Base-by-base conservation (phyloP, 1,140 invertebrate genomes). In the Rhagoletis zephyria region DNA sequence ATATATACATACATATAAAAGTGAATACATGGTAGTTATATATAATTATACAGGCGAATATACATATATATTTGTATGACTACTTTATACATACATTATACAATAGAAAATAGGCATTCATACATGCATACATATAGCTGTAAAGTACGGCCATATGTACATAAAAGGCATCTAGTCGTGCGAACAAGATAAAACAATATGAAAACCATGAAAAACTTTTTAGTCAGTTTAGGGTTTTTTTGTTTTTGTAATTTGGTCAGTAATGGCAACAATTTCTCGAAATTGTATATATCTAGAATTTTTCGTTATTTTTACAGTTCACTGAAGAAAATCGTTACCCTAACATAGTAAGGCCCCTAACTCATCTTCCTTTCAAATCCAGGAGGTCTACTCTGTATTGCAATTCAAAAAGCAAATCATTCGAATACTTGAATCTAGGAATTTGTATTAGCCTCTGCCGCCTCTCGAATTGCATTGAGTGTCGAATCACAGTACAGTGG, bases 41-140 rank as follows among this genome's bases (percentile, higher is more conserved):
- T 67, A 81, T 48, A 77, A 51, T n/a, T 51, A n/a, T 67, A 81
- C 48, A 81, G 45, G 16, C 48, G 56, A 56, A 81, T 81, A 81
- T 81, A 81, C 48, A 81, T 81, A 81, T 81, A 81, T 81, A 81
- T 81, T 81, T 81, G 74, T 81, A 81, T 56, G 19, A 56, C 74
- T 81, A 56, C 6, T 19, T n/a, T n/a, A 48, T 74, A 74, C 67
- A 45, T 40, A 16, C 14, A 70, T 70, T 70, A 70, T 48, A 74
- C 3, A 74, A 16, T 48, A 45, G 45, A 42, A 81, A 81, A 30
- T 30, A 30, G 1, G 30, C 30, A 51, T 81, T 7, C 74, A 56
- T 67, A 56, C n/a, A 19, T 59, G 9, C 51, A 81, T 56, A 81
- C 74, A 81, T 19, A 56, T 19, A 19, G 5, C 74, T 56, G 51